Base-by-base conservation (phyloP, 2,888 invertebrate genomes). In the Hartigia nigra region DNA sequence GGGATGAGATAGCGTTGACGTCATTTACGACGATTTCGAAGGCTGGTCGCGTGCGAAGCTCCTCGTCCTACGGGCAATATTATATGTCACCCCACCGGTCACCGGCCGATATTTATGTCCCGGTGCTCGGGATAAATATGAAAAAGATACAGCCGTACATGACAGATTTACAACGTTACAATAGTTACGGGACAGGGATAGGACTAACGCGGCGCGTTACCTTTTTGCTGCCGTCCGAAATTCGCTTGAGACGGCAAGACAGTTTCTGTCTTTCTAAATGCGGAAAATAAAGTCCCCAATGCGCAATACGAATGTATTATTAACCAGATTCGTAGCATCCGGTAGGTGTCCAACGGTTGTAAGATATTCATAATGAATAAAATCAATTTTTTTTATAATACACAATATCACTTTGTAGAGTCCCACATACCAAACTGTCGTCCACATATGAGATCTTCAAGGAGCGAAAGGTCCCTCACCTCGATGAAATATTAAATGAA, bases 21-120 rank as follows among this genome's bases (percentile, higher is more conserved):
- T 74, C 77, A 81, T 75, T 79, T 76, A 37, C 77, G 70, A 76
- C 69, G 76, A 76, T 78, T 78, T 79, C 74, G 79, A 78, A 82
- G 77, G 76, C 81, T 74, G 70, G 79, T 82, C 81, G 80, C 77
- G 82, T 81, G 78, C 82, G 81, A 74, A 74, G 76, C 79, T 78
- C 74, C 80, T 82, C 84, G 81, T 86, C 76, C 81, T 84, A 79
- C 84, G 77, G 77, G 76, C 78, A 75, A 77, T 76, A 86, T 82
- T 82, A 81, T 82, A 81, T 82, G 80, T 81, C 80, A 83, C 77
- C 80, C 79, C 78, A 76, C 77, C 76, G 86, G 86, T 87, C 87
- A 86, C 82, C 85, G 74, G 75, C 78, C 83, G 85, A 86, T 86
- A 87, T 86, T 87, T 86, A 86, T 84, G 87, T 86, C 78, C 79